Base-by-base conservation (phyloP, 1,140 invertebrate genomes). In the Rhyacophila brunnea region DNA sequence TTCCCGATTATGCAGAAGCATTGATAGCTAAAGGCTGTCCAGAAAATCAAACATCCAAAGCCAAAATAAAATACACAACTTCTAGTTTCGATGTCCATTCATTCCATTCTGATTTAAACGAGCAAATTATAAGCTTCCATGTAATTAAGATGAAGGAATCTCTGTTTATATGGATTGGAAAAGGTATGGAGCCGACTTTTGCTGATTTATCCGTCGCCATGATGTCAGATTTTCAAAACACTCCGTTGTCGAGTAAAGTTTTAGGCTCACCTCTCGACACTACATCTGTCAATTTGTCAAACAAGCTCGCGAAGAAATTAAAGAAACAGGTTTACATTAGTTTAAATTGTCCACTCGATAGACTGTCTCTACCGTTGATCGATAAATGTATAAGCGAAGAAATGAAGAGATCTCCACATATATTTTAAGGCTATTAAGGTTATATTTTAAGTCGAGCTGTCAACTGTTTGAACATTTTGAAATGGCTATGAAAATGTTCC, bases 161-260 rank as follows among this genome's bases (percentile, higher is more conserved):
- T 3, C 4, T 67, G 14, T 60, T 67, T 23, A 56, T 67, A 38
- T 67, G 60, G 55, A 67, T 67, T 32, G 62, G 62, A 0, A 62
- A 47, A 34, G 45, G 19, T 3, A 15, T 45, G 13, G 28, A 54
- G 15, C 56, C 56, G 38, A 48, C 10, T 3, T 60, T 67, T 20
- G 42, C 56, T 2, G 60, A 64, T 46, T 51, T 67, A n/a, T 62
- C 62, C 6, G 5, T 67, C 1, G 62, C 49, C 10, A 56, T 67
- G 51, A 47, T 48, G 23, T 43, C 38, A 3, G 32, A 36, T 2
- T 47, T 20, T 15, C 36, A 60, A 38, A 47, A 49, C 0, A 35
- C 46, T 42, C 35, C 53, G 1, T 13, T 62, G 9, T 17, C 52
- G 11, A 44, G 56, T 6, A 65, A 53, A 50, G 45, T 67, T 10